Evolutionary conservation across 2,113 vertebrate genomes (phyloP).

Genomic region (Climacteris rufus): DNA sequence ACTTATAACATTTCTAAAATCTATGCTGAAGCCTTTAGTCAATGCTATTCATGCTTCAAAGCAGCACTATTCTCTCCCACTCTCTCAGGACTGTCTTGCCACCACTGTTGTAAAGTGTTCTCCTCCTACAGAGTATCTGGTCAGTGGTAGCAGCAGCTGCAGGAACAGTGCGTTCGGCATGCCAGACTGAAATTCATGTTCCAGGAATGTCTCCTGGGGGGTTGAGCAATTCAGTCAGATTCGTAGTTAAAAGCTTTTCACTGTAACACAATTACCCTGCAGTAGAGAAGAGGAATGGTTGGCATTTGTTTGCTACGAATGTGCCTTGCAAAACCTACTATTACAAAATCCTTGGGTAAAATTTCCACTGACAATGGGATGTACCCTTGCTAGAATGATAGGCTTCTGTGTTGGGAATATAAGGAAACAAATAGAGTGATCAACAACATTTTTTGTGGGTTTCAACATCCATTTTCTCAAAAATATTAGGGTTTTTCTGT

Average conservation of each 20-base stretch:
- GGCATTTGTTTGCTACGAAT: slow-evolving; percentile 33
- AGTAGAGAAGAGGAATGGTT: slow-evolving; percentile 16
- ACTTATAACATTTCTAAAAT: background rate
- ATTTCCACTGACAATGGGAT: background rate
- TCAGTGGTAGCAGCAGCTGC: slow-evolving; percentile 52
- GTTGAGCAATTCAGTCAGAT: slow-evolving; percentile 54
- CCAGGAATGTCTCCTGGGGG: slow-evolving; percentile 65
- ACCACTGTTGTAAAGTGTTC: background rate
- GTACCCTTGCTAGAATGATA: background rate
- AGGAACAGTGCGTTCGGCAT: slow-evolving; percentile 17
- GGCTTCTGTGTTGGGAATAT: background rate
- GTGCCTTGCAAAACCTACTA: slow-evolving; percentile 11
- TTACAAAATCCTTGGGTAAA: background rate
- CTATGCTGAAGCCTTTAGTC: background rate
- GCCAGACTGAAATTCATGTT: slow-evolving; percentile 66
- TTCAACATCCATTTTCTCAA: background rate
- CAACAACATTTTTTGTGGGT: background rate
- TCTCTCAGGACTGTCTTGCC: background rate
- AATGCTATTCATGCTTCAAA: background rate
- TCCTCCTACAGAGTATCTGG: background rate
- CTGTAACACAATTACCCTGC: slow-evolving; percentile 47
- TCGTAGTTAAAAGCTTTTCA: slow-evolving; percentile 48
- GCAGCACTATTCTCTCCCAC: background rate
- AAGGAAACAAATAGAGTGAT: background rate
- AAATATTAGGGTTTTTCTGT: background rate